phyloP scores from a whole-genome alignment of 2,113 vertebrate species.

The Pavo muticus region DNA sequence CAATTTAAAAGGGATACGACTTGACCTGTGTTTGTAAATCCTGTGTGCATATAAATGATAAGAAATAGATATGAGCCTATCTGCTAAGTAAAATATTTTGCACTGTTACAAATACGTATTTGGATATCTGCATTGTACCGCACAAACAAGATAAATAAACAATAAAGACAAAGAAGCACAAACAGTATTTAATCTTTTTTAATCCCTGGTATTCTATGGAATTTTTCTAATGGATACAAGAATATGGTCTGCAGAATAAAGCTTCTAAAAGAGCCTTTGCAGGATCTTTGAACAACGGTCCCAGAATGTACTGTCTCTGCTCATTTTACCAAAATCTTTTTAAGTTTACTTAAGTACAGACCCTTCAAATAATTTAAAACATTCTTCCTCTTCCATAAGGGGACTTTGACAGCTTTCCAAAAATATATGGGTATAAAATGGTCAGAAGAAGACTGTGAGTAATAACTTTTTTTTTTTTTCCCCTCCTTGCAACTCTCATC shows the following conservation, averaged over 20 bases:
- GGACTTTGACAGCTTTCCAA: neutral
- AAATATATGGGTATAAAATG: neutral
- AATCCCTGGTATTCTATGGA: neutral
- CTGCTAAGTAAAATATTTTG: neutral
- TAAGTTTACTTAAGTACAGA: neutral
- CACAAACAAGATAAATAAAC: too few relatives aligned
- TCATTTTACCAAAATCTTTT: constrained; percentile 4
- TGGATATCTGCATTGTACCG: neutral
- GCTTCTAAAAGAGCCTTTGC: neutral
- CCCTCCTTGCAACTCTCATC: neutral
- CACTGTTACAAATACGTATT: neutral
- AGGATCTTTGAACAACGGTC: neutral
- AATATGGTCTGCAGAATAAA: neutral
- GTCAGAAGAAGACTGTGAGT: neutral
- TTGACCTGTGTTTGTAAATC: neutral
- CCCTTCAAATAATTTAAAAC: constrained; percentile 19
- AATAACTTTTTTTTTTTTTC: neutral
- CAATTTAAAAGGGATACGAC: neutral
- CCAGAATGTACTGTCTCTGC: neutral
- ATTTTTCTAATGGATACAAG: neutral
- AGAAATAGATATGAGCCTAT: neutral
- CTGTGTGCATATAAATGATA: neutral
- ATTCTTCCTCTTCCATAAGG: constrained; percentile 5
- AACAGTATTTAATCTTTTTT: neutral
- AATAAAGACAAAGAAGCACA: neutral